phyloP scores from a whole-genome alignment of 35 echinoderm and acorn worm species.

The Holothuria glaberrima region DNA sequence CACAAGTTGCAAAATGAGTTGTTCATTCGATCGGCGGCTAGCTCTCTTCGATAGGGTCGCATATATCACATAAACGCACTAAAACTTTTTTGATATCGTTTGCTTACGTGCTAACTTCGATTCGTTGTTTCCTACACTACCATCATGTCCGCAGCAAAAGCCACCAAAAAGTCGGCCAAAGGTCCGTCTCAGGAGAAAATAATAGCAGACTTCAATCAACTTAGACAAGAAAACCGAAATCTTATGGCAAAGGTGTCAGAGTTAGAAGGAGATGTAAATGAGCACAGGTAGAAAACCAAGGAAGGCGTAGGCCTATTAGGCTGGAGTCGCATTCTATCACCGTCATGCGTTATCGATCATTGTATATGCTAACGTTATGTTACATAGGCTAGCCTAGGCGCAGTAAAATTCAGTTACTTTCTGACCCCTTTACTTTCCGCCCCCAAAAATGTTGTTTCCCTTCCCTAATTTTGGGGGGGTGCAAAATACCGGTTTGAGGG shows the following conservation, averaged over 20 bases:
- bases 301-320: too few relatives aligned
- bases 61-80: neutral
- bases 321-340: neutral
- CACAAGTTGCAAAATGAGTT: too few relatives aligned
- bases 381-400: too few relatives aligned
- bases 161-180: constrained; percentile 61
- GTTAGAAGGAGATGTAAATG: constrained; percentile 87
- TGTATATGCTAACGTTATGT: too few relatives aligned
- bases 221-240: constrained; percentile 84
- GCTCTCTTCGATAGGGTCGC: neutral
- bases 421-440: too few relatives aligned
- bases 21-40: too few relatives aligned
- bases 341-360: neutral
- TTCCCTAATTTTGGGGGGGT: too few relatives aligned
- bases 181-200: constrained; percentile 84
- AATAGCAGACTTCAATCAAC: constrained; percentile 83
- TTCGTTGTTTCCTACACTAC: neutral
- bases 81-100: neutral
- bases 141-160: constrained; percentile 40
- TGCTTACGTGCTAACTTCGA: neutral
- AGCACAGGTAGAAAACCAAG: constrained; percentile 74
- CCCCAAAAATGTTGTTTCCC: too few relatives aligned
- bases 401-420: too few relatives aligned
- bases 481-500: too few relatives aligned
- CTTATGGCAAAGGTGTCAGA: constrained; percentile 88